phyloP scores from a whole-genome alignment of 92 coral and sea anemone genomes.

The Diadumene lineata region DNA sequence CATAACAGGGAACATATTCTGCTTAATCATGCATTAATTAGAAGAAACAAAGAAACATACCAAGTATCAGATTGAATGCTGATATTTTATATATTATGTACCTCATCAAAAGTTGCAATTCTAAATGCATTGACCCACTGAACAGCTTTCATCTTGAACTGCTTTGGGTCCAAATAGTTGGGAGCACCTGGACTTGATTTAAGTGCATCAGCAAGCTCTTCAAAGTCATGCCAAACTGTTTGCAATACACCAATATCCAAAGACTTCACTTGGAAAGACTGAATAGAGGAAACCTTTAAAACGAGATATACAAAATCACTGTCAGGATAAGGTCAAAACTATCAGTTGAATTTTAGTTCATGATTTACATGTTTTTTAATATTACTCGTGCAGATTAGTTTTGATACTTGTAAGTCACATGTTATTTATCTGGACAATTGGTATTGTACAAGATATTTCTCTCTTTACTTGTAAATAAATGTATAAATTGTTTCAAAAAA shows the following conservation, averaged over 20 bases:
- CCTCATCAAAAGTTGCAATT: conserved; percentile 34
- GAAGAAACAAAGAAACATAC: background rate
- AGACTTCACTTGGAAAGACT: conserved; percentile 5
- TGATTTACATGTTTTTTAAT: too few species aligned
- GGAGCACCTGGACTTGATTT: conserved; percentile 9
- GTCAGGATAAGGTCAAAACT: too few species aligned
- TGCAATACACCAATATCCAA: background rate
- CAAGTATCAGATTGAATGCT: background rate
- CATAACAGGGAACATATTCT: too few species aligned
- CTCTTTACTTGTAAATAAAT: too few species aligned
- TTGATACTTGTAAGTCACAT: too few species aligned
- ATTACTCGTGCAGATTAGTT: too few species aligned
- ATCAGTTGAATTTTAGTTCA: too few species aligned
- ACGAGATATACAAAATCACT: background rate
- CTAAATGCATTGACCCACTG: conserved; percentile 36
- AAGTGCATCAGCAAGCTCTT: conserved; percentile 21
- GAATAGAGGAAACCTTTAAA: conserved; percentile 23
- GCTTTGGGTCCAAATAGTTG: conserved; percentile 32
- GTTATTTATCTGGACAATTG: too few species aligned
- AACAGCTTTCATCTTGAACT: conserved; percentile 26
- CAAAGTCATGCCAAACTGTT: conserved; percentile 19
- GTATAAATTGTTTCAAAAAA: too few species aligned
- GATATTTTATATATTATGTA: background rate
- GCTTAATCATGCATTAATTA: background rate
- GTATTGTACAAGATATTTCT: too few species aligned